A percentile compares a stretch with the other conserved stretches of the same genome.
These are phyloP conservation scores for Varanus salvator DNA, from an alignment of 2,113 vertebrate genomes.

Conservation along the genomic window DNA sequence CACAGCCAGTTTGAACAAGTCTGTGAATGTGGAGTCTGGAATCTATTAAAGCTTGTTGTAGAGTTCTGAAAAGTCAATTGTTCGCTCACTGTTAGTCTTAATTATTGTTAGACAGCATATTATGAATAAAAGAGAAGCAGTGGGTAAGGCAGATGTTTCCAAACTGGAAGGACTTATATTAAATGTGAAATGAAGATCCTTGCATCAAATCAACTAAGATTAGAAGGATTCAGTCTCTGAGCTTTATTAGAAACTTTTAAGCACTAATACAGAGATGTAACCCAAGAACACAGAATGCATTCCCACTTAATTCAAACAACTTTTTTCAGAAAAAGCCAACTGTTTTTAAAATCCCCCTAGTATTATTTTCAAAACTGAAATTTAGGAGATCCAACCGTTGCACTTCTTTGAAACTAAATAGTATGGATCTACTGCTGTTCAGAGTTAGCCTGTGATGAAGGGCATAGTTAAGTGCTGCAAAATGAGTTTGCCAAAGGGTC, in stretches of 20 bases:
- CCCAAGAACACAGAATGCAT: not conserved
- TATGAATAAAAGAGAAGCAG: slow-evolving; percentile 62
- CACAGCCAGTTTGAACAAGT: slow-evolving; percentile 44
- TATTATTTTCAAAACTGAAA: slow-evolving; percentile 45
- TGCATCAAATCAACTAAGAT: not conserved
- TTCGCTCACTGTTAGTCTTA: slow-evolving; percentile 68
- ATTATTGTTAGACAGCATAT: slow-evolving; percentile 63
- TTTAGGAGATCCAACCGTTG: not conserved
- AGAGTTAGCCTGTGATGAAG: not conserved
- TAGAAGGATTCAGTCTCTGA: slow-evolving; percentile 18
- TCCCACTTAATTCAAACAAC: not conserved
- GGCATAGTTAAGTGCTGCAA: not conserved
- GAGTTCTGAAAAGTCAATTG: slow-evolving; percentile 42
- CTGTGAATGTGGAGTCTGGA: slow-evolving; percentile 55
- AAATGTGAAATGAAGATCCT: slow-evolving; percentile 41
- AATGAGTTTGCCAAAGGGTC: too few species aligned
- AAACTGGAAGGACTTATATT: slow-evolving; percentile 42
- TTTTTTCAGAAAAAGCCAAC: slow-evolving; percentile 29
- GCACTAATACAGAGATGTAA: slow-evolving; percentile 7
- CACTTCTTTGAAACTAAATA: not conserved
- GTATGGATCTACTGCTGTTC: not conserved
- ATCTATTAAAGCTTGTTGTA: slow-evolving; percentile 63
- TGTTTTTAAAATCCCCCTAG: not conserved
- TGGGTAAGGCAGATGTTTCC: slow-evolving; percentile 40
- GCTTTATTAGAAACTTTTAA: slow-evolving; percentile 10